Conservation (phyloP, 2,888 invertebrate genomes). For the Harmothoe impar region DNA sequence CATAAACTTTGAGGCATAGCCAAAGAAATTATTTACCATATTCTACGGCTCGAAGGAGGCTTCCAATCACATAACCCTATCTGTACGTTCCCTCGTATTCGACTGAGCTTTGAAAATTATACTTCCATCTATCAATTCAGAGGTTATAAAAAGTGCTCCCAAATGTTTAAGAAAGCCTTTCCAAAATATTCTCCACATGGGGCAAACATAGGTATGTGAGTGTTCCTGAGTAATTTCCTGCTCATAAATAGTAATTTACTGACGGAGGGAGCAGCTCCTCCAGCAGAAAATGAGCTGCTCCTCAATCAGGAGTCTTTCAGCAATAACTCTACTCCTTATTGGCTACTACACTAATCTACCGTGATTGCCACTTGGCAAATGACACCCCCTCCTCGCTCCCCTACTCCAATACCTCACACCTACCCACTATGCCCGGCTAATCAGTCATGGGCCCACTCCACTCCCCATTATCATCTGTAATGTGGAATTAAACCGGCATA, state of each 20-base stretch:
- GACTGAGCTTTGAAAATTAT: too few relatives aligned
- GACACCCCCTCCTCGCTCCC: background rate
- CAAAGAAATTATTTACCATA: too few relatives aligned
- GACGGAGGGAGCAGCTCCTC: background rate
- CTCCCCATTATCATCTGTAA: background rate
- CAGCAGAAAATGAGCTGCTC: constrained; percentile 10
- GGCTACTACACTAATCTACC: background rate
- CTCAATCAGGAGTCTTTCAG: background rate
- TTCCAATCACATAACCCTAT: too few relatives aligned
- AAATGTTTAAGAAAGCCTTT: too few relatives aligned
- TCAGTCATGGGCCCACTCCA: constrained; percentile 14
- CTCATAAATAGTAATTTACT: background rate
- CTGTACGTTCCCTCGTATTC: too few relatives aligned
- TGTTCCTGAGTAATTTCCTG: too few relatives aligned
- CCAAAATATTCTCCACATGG: too few relatives aligned
- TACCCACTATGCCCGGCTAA: background rate
- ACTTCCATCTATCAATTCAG: too few relatives aligned
- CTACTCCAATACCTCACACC: background rate
- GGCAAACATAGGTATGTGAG: too few relatives aligned
- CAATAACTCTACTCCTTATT: background rate
- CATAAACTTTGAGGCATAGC: too few relatives aligned
- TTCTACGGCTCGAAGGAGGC: too few relatives aligned
- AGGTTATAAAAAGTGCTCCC: too few relatives aligned
- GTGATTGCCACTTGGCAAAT: constrained; percentile 3
- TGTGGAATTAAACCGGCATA: background rate